Base-by-base conservation (phyloP, 2,888 invertebrate species). In the Polyploca ridens region DNA sequence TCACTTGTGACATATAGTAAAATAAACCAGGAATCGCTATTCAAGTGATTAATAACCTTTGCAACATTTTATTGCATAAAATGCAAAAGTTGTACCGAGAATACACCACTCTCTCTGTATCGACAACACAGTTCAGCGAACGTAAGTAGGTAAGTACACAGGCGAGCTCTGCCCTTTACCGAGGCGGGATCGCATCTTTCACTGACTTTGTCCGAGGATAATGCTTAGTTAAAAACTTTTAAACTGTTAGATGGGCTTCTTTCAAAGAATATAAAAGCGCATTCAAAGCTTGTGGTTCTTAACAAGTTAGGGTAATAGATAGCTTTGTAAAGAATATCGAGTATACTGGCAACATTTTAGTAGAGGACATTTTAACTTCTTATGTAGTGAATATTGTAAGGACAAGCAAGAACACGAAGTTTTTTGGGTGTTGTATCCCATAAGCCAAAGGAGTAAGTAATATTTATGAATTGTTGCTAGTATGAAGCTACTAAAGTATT, bases 201-300 rank as follows among this genome's bases (percentile, higher is more conserved):
- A 54, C 8, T 19, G 19, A 54, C 54, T 19, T 19, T 19, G 54
- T 19, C 54, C 16, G 10, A 5, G 54, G 54, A 54, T 54, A 54
- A 54, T 19, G 54, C 54, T 19, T 54, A 5, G 19, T 54, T 19
- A 54, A 19, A 54, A 54, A 54, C 54, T 54, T 54, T 54, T 54
- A 54, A 54, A 54, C 54, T 54, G 19, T 54, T 54, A 54, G 54
- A 54, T 54, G 54, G 54, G 54, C 7, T 54, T 54, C 54, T 54
- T 54, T 54, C 49, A 49, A 19, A 54, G 54, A 54, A 54, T 54
- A 54, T 54, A 54, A 54, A 19, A 54, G 54, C 19, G 19, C 54
- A 54, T 54, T 54, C 54, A 54, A 54, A 54, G 54, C 54, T 54
- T 54, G 19, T 10, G 54, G 54, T 8, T 16, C 54, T 54, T 54